Evolutionary conservation across 2,113 vertebrate species (phyloP), one percentile per base, ranked within the genome.

Genomic region (Xiphophorus maculatus): DNA sequence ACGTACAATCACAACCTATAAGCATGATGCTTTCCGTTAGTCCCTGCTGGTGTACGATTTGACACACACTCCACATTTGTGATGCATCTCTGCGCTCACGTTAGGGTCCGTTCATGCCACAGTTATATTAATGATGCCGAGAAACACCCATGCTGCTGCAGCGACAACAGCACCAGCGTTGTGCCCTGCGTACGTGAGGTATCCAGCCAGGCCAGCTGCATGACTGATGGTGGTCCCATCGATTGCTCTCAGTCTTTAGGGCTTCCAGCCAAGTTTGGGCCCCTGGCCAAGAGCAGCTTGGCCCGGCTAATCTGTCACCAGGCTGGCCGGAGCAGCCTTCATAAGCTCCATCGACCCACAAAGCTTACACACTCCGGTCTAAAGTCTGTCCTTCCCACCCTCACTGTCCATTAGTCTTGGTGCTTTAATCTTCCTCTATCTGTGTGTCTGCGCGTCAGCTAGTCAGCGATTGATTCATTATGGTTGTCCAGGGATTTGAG

Each of bases 151-250:
- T 9, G 76, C 80, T 78, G 70, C 81, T 76, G 68, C 72, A 37
- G 70, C 62, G 83, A 88, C 84, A 90, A 60, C 88, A 79, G 81
- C 81, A 66, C 74, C 82, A 65, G 81, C 80, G 75, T 64, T 62
- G 76, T 83, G 83, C 81, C 78, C 76, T 63, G 80, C 77, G 66
- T 77, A 54, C 77, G 84, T 54, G 88, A 82, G 80, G 84, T 69
- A 85, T 90, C 91, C 86, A 76, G 81, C 86, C 84, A 37, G 83
- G 85, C 88, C 90, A 76, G 85, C 87, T 77, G 87, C 83, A 80
- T 92, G 92, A 93, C 84, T 89, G 90, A 91, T 93, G 92, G 88
- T 87, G 90, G 89, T 87, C 92, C 88, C 86, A 90, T 92, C 89
- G 87, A 93, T 93, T 88, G 89, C 87, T 87, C 83, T 82, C 78